These are phyloP conservation scores for Punctoribates punctum DNA, from an alignment of 2,888 invertebrate species.

Conservation along the genomic window DNA sequence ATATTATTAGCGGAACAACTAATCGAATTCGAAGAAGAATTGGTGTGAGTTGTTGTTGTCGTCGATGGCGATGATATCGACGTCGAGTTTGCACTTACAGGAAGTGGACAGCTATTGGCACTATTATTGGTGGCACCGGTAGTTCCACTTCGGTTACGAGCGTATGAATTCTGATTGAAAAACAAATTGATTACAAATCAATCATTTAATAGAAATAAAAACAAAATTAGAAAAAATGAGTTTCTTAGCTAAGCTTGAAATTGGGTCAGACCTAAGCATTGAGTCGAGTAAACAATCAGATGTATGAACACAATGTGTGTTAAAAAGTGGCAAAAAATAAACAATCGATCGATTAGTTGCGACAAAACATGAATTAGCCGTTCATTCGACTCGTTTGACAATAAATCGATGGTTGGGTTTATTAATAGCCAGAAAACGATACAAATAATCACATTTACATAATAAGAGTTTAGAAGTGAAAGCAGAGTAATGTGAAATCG, in stretches of 20 bases:
- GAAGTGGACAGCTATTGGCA: not conserved
- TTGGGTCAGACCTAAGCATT: no score
- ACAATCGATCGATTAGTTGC: no score
- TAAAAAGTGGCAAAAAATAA: no score
- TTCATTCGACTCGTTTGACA: not conserved
- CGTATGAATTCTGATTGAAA: not conserved
- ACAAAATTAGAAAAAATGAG: no score
- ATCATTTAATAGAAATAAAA: not conserved
- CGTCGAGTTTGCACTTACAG: not conserved
- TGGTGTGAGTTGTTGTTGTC: not conserved
- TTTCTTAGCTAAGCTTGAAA: no score
- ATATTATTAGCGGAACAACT: not conserved
- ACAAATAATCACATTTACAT: not conserved
- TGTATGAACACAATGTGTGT: no score
- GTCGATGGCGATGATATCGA: not conserved
- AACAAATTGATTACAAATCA: not conserved
- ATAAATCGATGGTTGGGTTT: not conserved
- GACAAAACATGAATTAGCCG: not conserved
- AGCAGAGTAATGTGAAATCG: no score
- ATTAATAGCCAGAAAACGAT: not conserved
- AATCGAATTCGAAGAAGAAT: not conserved
- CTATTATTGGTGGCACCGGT: not conserved
- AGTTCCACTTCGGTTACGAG: slow-evolving; percentile 11
- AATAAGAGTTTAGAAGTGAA: no score
- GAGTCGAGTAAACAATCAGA: no score